A percentile compares a stretch with the other conserved stretches of the same genome.
These are phyloP conservation scores for Agrotis exclamationis DNA, from an alignment of 2,888 invertebrate species.

Conservation along the genomic window DNA sequence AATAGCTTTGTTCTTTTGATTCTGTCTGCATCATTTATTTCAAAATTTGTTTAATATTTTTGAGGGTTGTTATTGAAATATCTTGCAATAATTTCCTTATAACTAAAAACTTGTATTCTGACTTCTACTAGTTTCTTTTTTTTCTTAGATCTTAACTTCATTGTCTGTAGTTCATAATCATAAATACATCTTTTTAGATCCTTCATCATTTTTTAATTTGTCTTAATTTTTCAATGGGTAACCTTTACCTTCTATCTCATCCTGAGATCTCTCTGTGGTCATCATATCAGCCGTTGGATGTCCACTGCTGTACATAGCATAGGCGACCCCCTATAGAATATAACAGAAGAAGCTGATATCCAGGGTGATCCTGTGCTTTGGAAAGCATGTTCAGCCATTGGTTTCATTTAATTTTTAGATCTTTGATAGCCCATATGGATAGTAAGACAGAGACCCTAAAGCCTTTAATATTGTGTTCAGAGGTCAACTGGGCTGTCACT, in stretches of 20 bases:
- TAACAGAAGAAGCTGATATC: too few species aligned
- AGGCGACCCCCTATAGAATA: too few species aligned
- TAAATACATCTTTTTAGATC: neutral
- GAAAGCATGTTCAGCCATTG: too few species aligned
- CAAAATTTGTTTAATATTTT: neutral
- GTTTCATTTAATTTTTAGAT: too few species aligned
- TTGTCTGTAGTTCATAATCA: neutral
- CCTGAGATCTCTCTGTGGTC: too few species aligned
- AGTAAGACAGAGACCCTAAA: too few species aligned
- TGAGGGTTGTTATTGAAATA: neutral
- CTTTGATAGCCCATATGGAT: too few species aligned
- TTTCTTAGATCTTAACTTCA: neutral
- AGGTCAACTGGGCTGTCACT: neutral
- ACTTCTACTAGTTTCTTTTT: neutral
- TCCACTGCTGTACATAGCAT: too few species aligned
- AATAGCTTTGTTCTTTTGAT: neutral
- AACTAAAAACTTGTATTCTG: neutral
- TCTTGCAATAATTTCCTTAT: neutral
- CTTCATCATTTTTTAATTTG: neutral
- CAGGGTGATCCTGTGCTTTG: too few species aligned
- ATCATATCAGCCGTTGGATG: too few species aligned
- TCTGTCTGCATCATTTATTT: conserved; percentile 8
- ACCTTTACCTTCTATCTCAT: neutral
- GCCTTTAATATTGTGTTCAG: neutral
- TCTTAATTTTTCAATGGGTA: neutral